Evolutionary conservation across 2,888 invertebrate species (phyloP).

Genomic region (Agriopis aurantiaria): DNA sequence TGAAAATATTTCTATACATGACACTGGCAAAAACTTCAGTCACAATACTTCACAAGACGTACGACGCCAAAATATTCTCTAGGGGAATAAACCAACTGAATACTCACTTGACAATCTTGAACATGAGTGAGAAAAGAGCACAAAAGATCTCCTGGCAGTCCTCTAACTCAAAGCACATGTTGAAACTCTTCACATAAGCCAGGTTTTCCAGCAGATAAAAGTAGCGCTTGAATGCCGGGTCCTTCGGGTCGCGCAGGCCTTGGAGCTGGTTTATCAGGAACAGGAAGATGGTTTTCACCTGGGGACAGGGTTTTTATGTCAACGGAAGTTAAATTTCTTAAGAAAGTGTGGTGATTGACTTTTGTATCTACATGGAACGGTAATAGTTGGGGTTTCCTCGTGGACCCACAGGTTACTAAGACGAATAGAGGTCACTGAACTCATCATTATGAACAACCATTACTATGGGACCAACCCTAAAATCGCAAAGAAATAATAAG

Average conservation of each 20-base stretch:
- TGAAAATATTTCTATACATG: no score
- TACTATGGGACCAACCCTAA: no score
- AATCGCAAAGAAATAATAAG: no score
- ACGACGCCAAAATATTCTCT: no score
- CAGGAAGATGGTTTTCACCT: conserved; percentile 93
- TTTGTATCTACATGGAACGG: no score
- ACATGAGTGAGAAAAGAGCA: conserved; percentile 96
- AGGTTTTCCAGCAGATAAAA: conserved; percentile 98
- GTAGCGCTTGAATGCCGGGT: conserved; percentile 98
- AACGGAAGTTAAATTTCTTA: neutral
- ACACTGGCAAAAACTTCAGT: no score
- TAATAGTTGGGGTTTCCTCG: no score
- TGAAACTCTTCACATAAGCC: conserved; percentile 99
- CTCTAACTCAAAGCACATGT: conserved; percentile 99
- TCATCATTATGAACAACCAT: no score
- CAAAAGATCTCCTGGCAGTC: conserved; percentile 99
- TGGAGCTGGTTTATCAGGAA: conserved; percentile 97
- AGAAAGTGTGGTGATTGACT: no score
- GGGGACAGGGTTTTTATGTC: conserved; percentile 26
- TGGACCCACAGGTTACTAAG: no score
- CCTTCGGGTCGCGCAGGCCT: conserved; percentile 97
- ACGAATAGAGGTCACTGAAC: no score
- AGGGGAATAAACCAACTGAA: neutral
- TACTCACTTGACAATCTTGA: conserved; percentile 97
- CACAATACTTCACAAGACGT: no score